Evolutionary conservation across 2,113 vertebrate species (phyloP).

Genomic region (Numenius arquata): DNA sequence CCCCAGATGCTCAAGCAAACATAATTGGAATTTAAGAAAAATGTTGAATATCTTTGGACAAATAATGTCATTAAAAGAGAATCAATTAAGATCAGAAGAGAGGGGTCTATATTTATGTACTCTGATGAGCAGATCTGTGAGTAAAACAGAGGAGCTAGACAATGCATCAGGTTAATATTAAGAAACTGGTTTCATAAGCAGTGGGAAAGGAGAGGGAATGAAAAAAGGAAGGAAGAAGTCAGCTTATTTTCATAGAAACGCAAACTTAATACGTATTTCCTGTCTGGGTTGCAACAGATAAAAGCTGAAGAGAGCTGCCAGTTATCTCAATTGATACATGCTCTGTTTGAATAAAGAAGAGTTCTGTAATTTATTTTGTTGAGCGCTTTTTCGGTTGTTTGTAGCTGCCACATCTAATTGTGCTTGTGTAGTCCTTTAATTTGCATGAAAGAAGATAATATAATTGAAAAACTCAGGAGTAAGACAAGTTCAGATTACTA

Average conservation of each 20-base stretch:
- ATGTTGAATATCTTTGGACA: not conserved
- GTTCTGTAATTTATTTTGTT: conserved; percentile 52
- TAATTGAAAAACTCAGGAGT: conserved; percentile 71
- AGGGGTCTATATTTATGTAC: not conserved
- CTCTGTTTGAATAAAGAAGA: not conserved
- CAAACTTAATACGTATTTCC: not conserved
- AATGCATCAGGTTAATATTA: not conserved
- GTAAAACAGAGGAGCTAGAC: not conserved
- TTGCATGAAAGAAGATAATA: conserved; percentile 74
- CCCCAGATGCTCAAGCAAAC: not conserved
- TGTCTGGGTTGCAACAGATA: not conserved
- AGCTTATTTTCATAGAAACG: conserved; percentile 2
- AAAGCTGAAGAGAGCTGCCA: conserved; percentile 23
- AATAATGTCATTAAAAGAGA: not conserved
- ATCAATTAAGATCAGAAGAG: not conserved
- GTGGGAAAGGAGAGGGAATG: not conserved
- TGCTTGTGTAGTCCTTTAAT: conserved; percentile 71
- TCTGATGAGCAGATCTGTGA: not conserved
- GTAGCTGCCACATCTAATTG: conserved; percentile 71
- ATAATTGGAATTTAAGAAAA: not conserved
- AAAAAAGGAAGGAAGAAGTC: not conserved
- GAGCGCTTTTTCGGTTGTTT: conserved; percentile 59
- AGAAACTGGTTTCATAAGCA: not conserved
- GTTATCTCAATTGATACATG: conserved; percentile 30
- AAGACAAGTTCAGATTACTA: conserved; percentile 71